These are phyloP conservation scores for Podarcis muralis DNA, from an alignment of 2,113 vertebrate species.

Conservation along the genomic window DNA sequence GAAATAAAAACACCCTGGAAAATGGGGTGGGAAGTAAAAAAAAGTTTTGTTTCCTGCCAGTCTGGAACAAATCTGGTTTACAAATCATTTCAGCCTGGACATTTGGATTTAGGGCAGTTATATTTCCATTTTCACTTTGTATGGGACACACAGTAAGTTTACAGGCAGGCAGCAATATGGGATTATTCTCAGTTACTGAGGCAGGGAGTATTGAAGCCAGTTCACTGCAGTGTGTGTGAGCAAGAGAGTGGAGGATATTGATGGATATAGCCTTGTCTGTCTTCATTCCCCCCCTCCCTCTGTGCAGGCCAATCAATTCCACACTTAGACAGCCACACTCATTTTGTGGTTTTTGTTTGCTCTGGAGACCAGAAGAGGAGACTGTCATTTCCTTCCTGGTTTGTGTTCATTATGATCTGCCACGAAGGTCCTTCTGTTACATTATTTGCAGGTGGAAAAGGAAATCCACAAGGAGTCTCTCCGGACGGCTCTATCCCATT, in stretches of 20 bases:
- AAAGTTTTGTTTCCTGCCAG: background rate
- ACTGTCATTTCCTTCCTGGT: slow-evolving; percentile 33
- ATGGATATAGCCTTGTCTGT: slow-evolving; percentile 9
- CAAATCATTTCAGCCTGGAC: background rate
- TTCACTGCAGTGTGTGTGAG: background rate
- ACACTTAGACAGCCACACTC: slow-evolving; percentile 8
- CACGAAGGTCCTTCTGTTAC: slow-evolving; percentile 37
- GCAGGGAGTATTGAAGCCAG: no score
- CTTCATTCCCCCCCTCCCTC: slow-evolving; percentile 21
- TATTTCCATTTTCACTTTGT: background rate
- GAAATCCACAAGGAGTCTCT: background rate
- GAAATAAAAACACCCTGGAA: no score
- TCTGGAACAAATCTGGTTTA: background rate
- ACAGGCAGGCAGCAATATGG: background rate
- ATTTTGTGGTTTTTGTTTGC: slow-evolving; percentile 18
- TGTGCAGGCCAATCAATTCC: slow-evolving; percentile 18
- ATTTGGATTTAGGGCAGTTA: background rate
- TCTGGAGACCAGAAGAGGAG: slow-evolving; percentile 10
- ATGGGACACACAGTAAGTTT: background rate
- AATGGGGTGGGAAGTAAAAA: background rate
- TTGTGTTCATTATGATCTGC: slow-evolving; percentile 26
- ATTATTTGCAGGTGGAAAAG: slow-evolving; percentile 43
- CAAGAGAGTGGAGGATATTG: no score
- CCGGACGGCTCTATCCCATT: slow-evolving; percentile 26
- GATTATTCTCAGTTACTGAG: background rate